Evolutionary conservation across 2,797 vertebrate species (phyloP).

Genomic region (Epinephelus malabaricus): DNA sequence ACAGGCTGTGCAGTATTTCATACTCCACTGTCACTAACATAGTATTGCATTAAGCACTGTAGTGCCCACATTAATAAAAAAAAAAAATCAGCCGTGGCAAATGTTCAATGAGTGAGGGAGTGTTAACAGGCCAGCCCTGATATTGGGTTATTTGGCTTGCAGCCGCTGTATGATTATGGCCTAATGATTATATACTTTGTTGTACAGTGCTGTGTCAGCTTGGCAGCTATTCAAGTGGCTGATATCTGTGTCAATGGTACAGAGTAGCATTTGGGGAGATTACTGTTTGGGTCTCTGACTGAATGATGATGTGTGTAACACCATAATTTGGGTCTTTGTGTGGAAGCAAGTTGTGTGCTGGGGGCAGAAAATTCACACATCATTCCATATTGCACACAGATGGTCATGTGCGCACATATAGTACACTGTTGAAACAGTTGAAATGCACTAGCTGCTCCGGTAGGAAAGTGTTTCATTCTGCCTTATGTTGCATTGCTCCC

Average conservation of each 20-base stretch:
- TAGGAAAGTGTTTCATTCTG: not conserved
- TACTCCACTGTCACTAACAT: not conserved
- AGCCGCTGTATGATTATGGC: slow-evolving; percentile 53
- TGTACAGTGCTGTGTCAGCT: slow-evolving; percentile 60
- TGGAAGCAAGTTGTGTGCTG: slow-evolving; percentile 24
- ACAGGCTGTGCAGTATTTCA: too few relatives aligned
- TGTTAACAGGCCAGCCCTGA: slow-evolving; percentile 30
- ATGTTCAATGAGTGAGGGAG: slow-evolving; percentile 29
- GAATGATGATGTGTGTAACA: slow-evolving; percentile 50
- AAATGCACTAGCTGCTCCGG: not conserved
- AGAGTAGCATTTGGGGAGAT: slow-evolving; percentile 64
- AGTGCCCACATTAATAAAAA: not conserved
- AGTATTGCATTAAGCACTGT: not conserved
- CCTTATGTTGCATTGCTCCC: not conserved
- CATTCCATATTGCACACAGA: not conserved
- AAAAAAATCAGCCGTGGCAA: slow-evolving; percentile 14
- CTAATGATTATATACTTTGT: slow-evolving; percentile 68
- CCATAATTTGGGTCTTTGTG: slow-evolving; percentile 48
- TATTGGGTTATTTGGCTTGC: slow-evolving; percentile 56
- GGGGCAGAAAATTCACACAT: not conserved
- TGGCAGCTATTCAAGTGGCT: slow-evolving; percentile 56
- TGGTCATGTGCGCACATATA: not conserved
- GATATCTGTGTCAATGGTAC: slow-evolving; percentile 68
- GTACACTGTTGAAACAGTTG: not conserved
- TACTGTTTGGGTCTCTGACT: slow-evolving; percentile 68